Evolutionary conservation across 2,113 vertebrate species (phyloP), one percentile per base, ranked within the genome.

Genomic region (Gnathonemus longibarbis): DNA sequence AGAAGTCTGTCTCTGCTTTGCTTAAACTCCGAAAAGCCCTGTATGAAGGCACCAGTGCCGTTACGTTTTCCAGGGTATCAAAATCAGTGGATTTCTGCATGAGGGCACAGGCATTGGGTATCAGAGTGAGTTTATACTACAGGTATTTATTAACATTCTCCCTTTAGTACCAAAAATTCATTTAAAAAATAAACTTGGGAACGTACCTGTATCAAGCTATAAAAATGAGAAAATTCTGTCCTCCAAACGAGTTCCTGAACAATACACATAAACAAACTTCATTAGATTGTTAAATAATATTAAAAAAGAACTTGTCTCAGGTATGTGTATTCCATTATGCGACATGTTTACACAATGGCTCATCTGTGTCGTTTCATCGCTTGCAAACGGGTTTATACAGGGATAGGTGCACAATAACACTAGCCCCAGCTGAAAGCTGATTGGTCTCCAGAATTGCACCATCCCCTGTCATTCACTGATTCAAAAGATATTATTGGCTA

Each of bases 221-320:
- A 94, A 92, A 98, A 98, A 39, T 17, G 8, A 0, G 62, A 91
- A 8, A 97, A 94, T 35, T 95, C 90, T 5, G 89, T 89, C 89
- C 96, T 96, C 90, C 95, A 92, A 87, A 95, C 96, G 92, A 99
- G 92, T 91, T 99, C 98, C 98, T 99, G 89, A 83, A 89, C 24
- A 92, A 19, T 52, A 91, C 21, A 88, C 19, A 50, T 83, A 56
- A 46, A 48, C 53, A 74, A 15, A 31, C 62, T 77, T n/a, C 5
- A 53, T 46, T 35, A 48, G 50, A 42, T 15, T 31, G 5, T 58
- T 42, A 15, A 31, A 58, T 8, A 58, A 13, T 39, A 88, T 24
- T 24, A 3, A 80, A 42, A 80, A 42, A 35, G 17, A 7, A 35
- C 31, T 77, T 35, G 66, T 77, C 31, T 77, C 31, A 17, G 15